phyloP scores from a whole-genome alignment of 2,888 invertebrate genomes.

The Gymnocheta viridis region DNA sequence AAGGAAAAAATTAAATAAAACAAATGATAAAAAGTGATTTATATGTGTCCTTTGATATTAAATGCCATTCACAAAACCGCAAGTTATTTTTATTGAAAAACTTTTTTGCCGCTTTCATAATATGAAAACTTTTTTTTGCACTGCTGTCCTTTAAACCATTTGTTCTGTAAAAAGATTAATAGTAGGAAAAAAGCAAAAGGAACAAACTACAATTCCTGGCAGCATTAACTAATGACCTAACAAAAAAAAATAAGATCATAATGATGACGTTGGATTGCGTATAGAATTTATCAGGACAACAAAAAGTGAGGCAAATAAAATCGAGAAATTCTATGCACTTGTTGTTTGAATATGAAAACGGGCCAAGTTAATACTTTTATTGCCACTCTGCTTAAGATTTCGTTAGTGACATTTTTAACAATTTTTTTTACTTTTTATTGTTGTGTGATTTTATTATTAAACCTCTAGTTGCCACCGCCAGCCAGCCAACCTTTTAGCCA shows the following conservation, averaged over 20 bases:
- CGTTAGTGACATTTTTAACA: neutral
- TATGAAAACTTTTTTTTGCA: neutral
- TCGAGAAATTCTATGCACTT: slow-evolving; percentile 59
- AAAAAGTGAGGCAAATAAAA: slow-evolving; percentile 36
- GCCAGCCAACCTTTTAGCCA: neutral
- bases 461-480: slow-evolving; percentile 6
- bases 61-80: slow-evolving; percentile 57
- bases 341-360: slow-evolving; percentile 35
- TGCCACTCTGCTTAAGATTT: slow-evolving; percentile 44
- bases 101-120: slow-evolving; percentile 35
- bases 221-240: slow-evolving; percentile 11
- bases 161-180: neutral
- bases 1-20: slow-evolving; percentile 22
- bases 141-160: neutral
- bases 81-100: slow-evolving; percentile 68
- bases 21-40: slow-evolving; percentile 51
- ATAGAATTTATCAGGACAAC: neutral
- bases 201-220: neutral
- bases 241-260: neutral
- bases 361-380: slow-evolving; percentile 51
- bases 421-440: slow-evolving; percentile 20
- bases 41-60: slow-evolving; percentile 54
- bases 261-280: neutral
- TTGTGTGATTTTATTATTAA: slow-evolving; percentile 23
- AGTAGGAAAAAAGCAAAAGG: neutral